Base-by-base conservation (phyloP, 1,140 invertebrate genomes). In the Drosophila trapezifrons region DNA sequence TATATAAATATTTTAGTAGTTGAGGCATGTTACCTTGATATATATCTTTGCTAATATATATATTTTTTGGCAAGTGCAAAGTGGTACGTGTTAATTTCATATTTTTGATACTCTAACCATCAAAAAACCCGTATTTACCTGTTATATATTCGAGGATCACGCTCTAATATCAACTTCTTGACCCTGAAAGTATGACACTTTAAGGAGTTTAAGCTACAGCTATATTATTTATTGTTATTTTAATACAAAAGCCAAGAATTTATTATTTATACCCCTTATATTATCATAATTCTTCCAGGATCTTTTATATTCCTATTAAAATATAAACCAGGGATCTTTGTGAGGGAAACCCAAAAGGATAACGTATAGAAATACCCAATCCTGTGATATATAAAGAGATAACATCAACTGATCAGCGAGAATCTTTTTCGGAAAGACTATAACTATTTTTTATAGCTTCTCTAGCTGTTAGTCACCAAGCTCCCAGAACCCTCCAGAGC, bases 381-480 rank as follows among this genome's bases (percentile, higher is more conserved):
- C 4, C 9, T 17, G 9, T 0, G n/a, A 49, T 12, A 27, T 10
- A 17, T 4, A 27, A 4, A 27, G 8, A 35, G 32, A 9, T 52
- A 32, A 18, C 8, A 52, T 52, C 49, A 35, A 15, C 13, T 15
- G 29, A 37, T 37, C 18, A 10, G 51, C 2, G 7, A 37, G 51
- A 37, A 42, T 42, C 20, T 17, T 25, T 42, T 25, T 69, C 7
- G 65, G 64, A 62, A 76, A 52, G 66, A 55, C 71, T 82, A 87
- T 76, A 51, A 57, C 29, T 38, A 15, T 62, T 63, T 66, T 86
- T 86, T 76, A 86, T 78, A 59, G 43, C 83, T 83, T 79, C 82
- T 69, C 72, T 77, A n/a, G 18, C 63, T 47, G 78, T 86, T 86
- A 87, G 83, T 86, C 83, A 79, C 70, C 70, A 60, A 17, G 54